These are phyloP conservation scores for Xestia ashworthii DNA, from an alignment of 2,888 invertebrate genomes.

Conservation along the genomic window DNA sequence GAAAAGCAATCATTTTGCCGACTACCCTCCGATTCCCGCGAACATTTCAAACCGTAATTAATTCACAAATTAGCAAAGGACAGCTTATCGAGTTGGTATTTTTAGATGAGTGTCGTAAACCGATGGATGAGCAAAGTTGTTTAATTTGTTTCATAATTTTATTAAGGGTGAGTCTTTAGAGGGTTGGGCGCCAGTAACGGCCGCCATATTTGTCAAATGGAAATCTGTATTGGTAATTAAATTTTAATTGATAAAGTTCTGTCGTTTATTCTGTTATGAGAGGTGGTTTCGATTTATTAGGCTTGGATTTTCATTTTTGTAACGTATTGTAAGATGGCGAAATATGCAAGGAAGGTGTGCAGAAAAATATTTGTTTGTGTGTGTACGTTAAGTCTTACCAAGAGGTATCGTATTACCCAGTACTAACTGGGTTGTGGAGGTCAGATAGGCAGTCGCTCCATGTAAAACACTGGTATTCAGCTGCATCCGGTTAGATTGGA, in stretches of 20 bases:
- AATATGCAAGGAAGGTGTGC: background rate
- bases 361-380: background rate
- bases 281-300: constrained; percentile 40
- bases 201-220: constrained; percentile 65
- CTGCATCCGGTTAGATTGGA: too few relatives aligned
- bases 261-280: constrained; percentile 59
- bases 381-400: too few relatives aligned
- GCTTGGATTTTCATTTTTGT: constrained; percentile 1
- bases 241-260: constrained; percentile 67
- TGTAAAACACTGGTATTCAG: too few relatives aligned
- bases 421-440: too few relatives aligned
- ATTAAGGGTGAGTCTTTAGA: constrained; percentile 66
- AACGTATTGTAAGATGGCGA: background rate
- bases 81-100: constrained; percentile 72
- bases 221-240: constrained; percentile 65
- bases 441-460: too few relatives aligned
- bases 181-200: constrained; percentile 59
- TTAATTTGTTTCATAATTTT: constrained; percentile 74
- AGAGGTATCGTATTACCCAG: too few relatives aligned
- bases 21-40: constrained; percentile 59
- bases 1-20: constrained; percentile 72
- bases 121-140: constrained; percentile 69
- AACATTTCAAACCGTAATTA: constrained; percentile 69
- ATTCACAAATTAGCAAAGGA: constrained; percentile 74
- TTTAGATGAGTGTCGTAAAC: constrained; percentile 70